Evolutionary conservation across 2,113 vertebrate genomes (phyloP), one percentile per base, ranked within the genome.

Genomic region (Sinocyclocheilus anshuiensis): DNA sequence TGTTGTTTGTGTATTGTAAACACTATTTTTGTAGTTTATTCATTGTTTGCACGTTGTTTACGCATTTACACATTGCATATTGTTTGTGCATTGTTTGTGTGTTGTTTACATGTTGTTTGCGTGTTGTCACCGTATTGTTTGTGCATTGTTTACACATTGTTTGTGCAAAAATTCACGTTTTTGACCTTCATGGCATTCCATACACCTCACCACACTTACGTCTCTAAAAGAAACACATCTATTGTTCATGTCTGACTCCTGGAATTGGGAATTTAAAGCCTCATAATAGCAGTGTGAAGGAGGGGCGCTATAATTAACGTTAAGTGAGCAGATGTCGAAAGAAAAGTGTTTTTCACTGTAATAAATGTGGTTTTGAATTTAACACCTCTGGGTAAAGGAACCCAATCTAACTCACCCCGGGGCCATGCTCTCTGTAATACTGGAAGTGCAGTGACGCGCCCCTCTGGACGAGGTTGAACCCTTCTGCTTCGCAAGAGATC

Each of bases 291-390:
- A 87, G 89, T 84, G 86, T 84, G 83, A 42, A 89, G 91, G 88
- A 89, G 90, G 89, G 93, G 91, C 20, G 90, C 93, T 91, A 92
- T 94, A 94, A 95, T 94, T 94, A 94, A 94, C 90, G 92, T 92
- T 92, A 94, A 94, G 92, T 93, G 94, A 94, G 93, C 94, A 94
- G 93, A 95, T 91, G 93, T 92, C 89, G 91, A 93, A 92, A 94
- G 93, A 93, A 93, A 94, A 92, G 93, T 91, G 86, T 89, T 90
- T 90, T 90, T 85, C 74, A 69, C 89, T 83, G 91, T 94, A 92
- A 93, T 93, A 93, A 94, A 94, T 90, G 93, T 84, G 93, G 93
- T 94, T 94, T 95, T 94, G 92, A 94, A 94, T 94, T 94, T 90
- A 94, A 93, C 94, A 94, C 92, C 92, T 93, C 91, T 2, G 92